Conservation (phyloP, 53 echinoderm and acorn worm species). For the Echinarachnius parma region DNA sequence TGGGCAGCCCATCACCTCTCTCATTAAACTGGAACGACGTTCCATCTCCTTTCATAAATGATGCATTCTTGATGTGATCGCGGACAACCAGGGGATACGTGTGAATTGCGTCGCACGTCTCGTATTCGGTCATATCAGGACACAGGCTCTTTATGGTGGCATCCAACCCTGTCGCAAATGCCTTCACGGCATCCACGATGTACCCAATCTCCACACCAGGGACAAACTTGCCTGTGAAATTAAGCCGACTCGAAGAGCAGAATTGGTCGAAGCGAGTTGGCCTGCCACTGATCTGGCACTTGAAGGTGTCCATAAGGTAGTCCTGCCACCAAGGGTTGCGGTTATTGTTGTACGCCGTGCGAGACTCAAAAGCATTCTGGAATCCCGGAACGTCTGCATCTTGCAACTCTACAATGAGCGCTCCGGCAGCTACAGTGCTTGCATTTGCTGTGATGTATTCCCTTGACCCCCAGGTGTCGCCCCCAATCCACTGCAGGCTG, state of each 20-base stretch:
- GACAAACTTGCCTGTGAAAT: slow-evolving; percentile 44
- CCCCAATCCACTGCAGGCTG: slow-evolving; percentile 82
- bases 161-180: slow-evolving; percentile 66
- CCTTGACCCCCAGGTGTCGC: slow-evolving; percentile 81
- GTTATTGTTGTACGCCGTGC: slow-evolving; percentile 49
- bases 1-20: slow-evolving; percentile 67
- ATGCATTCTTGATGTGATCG: slow-evolving; percentile 49
- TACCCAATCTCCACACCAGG: slow-evolving; percentile 67
- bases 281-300: slow-evolving; percentile 57
- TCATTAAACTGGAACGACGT: slow-evolving; percentile 56
- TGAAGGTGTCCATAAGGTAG: slow-evolving; percentile 62
- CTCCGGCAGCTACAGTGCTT: slow-evolving; percentile 47
- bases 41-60: slow-evolving; percentile 52
- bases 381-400: slow-evolving; percentile 38
- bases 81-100: slow-evolving; percentile 52
- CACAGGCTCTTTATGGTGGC: slow-evolving; percentile 61
- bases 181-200: slow-evolving; percentile 73
- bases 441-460: slow-evolving; percentile 60
- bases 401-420: slow-evolving; percentile 62
- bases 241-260: slow-evolving; percentile 9
- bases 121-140: slow-evolving; percentile 55
- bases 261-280: slow-evolving; percentile 6
- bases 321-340: slow-evolving; percentile 89
- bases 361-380: slow-evolving; percentile 49
- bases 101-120: slow-evolving; percentile 56